Base-by-base conservation (phyloP, 2,113 vertebrate genomes). In the Cervus canadensis region DNA sequence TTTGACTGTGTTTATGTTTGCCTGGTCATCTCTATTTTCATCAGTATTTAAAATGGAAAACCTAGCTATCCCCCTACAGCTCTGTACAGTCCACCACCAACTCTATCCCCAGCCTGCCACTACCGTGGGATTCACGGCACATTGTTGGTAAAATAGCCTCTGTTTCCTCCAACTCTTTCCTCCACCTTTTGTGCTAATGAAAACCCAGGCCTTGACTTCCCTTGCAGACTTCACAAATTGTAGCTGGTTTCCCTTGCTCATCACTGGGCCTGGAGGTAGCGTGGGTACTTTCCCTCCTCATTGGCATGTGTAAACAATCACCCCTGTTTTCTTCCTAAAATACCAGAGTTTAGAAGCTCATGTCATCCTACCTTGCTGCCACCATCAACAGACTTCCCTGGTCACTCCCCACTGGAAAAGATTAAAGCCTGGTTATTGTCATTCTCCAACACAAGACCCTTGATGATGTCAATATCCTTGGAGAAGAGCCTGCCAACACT, bases 151-250 rank as follows among this genome's bases (percentile, higher is more conserved):
- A 84, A 67, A 23, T 11, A 40, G 6, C 14, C 7, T 14, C 1
- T 30, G 0, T 30, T 1, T 21, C 28, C 33, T 76, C 19, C 1
- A 10, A 4, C 10, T 40, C 64, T 21, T 48, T 6, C 54, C 33
- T 21, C 25, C 40, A 11, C 7, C 9, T 7, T 50, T 57, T 28
- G 50, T 50, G 62, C 62, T n/a, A 2, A 40, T 6, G 85, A 67
- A 74, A 96, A 79, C 48, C 88, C 7, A 60, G 67, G 6, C 28
- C 3, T 3, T 12, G 6, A 3, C 45, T 59, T 16, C 45, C 36
- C 67, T 8, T 45, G 25, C 48, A 52, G 33, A 25, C 25, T 26
- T 82, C 26, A 19, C 36, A 13, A 40, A 50, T 13, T 45, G 40
- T 9, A 64, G 33, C 59, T 59, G 60, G 3, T 76, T 54, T 54